Base-by-base conservation (phyloP, 2,888 invertebrate genomes). In the Tortricodes alternella region DNA sequence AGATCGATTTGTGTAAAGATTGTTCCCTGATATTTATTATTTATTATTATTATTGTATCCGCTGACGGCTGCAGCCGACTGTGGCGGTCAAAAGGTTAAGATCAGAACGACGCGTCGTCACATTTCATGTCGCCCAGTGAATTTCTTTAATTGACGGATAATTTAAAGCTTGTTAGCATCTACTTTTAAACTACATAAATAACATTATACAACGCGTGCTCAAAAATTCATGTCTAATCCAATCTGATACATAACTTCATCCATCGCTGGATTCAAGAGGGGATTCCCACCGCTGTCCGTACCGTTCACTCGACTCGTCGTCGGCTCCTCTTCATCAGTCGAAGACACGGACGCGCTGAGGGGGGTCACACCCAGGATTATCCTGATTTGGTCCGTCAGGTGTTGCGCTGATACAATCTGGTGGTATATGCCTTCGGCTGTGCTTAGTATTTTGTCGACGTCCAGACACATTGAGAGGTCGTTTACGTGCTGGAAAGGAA, bases 371-470 rank as follows among this genome's bases (percentile, higher is more conserved):
- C 96, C 96, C 41, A 97, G 92, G 59, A 96, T 94, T 1, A 92
- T 79, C 50, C 96, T 88, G 48, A 96, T 92, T 60, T 93, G 92
- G 75, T 96, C 94, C 0, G 95, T 94, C 50, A 96, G 83, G 67
- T 94, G 93, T 1, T 93, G 92, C 0, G 94, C 93, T 9, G 93
- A 92, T 64, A 94, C 93, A 0, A 99, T 92, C 83, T 99, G 99
- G 68, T 95, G 92, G 84, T 95, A 98, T 67, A 99, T 98, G 6
- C 96, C 96, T 84, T 99, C 99, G 0, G 99, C 98, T 59, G 94
- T 94, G 67, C 95, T 94, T 18, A 99, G 85, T 44, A 96, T 95
- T 63, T 94, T 92, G 58, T 96, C 94, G 6, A 99, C 91, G 73
- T 98, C 95, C 44, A 99, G 94, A 62, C 95, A 94, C 80, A 96